Conservation (phyloP, 2,888 invertebrate genomes). For the Ctenicera cuprea region DNA sequence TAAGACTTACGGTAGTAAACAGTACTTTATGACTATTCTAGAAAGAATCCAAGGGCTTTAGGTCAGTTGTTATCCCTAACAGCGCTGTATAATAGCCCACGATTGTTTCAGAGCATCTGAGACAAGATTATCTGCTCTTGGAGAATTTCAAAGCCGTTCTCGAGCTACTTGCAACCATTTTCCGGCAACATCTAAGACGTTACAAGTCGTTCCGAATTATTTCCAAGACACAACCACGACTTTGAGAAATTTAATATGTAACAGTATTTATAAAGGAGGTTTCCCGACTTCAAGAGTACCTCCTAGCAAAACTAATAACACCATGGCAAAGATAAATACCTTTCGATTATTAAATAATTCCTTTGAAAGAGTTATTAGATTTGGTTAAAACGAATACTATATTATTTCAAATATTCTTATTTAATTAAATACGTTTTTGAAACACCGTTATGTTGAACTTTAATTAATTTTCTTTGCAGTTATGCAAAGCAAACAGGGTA, state of each 20-base stretch:
- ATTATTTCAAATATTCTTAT: conserved; percentile 1
- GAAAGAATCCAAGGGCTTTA: not conserved
- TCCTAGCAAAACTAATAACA: not conserved
- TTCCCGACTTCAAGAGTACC: not conserved
- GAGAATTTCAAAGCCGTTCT: not conserved
- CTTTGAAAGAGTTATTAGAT: not conserved
- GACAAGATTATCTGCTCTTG: not conserved
- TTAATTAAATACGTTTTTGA: not conserved
- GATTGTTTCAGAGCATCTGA: not conserved
- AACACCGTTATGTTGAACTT: not conserved
- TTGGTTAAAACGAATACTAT: not conserved
- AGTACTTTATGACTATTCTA: no score
- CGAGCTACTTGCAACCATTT: not conserved
- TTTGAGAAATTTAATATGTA: conserved; percentile 6
- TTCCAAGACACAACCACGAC: conserved; percentile 1
- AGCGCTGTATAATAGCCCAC: not conserved
- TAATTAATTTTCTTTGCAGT: conserved; percentile 9
- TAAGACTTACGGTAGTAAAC: no score
- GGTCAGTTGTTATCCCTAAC: not conserved
- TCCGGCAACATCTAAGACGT: not conserved
- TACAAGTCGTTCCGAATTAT: not conserved
- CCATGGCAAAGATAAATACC: not conserved
- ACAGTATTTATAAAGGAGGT: conserved; percentile 5
- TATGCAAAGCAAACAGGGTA: not conserved
- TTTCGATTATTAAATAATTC: not conserved